phyloP scores from a whole-genome alignment of 2,113 vertebrate species.

The Hipposideros armiger region DNA sequence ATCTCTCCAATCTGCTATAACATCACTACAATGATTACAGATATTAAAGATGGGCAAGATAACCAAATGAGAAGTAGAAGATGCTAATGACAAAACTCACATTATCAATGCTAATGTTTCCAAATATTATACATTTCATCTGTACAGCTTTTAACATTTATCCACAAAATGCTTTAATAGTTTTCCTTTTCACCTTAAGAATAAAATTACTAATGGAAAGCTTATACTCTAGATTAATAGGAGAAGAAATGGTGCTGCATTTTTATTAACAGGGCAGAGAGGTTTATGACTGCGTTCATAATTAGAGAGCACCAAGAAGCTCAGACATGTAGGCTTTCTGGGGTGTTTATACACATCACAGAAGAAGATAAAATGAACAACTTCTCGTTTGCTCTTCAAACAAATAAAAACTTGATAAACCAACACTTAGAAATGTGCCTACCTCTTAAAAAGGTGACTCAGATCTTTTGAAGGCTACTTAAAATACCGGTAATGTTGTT shows the following conservation, averaged over 20 bases:
- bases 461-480: conserved; percentile 59
- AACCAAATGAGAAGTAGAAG: neutral
- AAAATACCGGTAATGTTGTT: conserved; percentile 18
- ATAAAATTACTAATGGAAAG: conserved; percentile 19
- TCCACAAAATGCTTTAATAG: neutral
- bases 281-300: conserved; percentile 65
- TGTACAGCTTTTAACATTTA: neutral
- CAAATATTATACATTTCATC: neutral
- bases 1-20: neutral
- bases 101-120: neutral
- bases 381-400: conserved; percentile 71
- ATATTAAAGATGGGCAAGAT: neutral
- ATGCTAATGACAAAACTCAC: conserved; percentile 15
- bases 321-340: conserved; percentile 52
- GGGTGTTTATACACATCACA: conserved; percentile 49
- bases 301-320: conserved; percentile 41
- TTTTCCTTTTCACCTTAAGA: conserved; percentile 31
- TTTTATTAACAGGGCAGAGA: neutral
- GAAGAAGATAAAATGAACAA: conserved; percentile 74
- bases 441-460: conserved; percentile 21
- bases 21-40: neutral
- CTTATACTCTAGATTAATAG: conserved; percentile 19
- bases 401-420: conserved; percentile 69
- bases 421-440: conserved; percentile 52
- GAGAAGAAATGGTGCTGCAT: neutral